Evolutionary conservation across 1,140 invertebrate species (phyloP).

Genomic region (Drosophila mauritiana): DNA sequence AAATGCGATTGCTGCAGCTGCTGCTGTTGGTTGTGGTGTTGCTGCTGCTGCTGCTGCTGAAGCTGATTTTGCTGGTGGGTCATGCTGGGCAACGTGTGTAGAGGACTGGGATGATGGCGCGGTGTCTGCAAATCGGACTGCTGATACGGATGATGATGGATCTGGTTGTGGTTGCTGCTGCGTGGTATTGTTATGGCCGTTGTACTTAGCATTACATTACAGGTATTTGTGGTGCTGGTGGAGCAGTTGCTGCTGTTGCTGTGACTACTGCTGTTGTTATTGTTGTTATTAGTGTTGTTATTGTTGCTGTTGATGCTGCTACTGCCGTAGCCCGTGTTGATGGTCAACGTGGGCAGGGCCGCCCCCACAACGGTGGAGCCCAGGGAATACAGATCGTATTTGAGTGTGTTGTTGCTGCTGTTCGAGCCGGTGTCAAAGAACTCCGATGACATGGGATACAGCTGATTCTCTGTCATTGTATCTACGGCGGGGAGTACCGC

Average conservation of each 20-base stretch:
- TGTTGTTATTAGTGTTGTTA: conserved; percentile 39
- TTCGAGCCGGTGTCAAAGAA: conserved; percentile 84
- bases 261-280: conserved; percentile 24
- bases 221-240: conserved; percentile 61
- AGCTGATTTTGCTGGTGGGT: conserved; percentile 63
- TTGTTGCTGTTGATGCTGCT: conserved; percentile 25
- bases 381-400: conserved; percentile 77
- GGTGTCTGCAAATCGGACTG: conserved; percentile 54
- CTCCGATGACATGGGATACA: conserved; percentile 83
- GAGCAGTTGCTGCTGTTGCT: conserved; percentile 37
- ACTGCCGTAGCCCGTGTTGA: conserved; percentile 60
- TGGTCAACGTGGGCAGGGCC: conserved; percentile 64
- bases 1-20: conserved; percentile 50
- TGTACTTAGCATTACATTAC: conserved; percentile 81
- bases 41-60: conserved; percentile 52
- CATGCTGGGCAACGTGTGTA: conserved; percentile 68
- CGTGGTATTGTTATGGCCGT: conserved; percentile 82
- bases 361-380: conserved; percentile 57
- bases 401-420: conserved; percentile 80
- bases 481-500: conserved; percentile 1
- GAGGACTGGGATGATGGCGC: conserved; percentile 64
- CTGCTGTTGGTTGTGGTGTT: conserved; percentile 49
- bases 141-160: conserved; percentile 70
- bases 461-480: conserved; percentile 82
- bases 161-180: conserved; percentile 79